Evolutionary conservation across 2,888 invertebrate species (phyloP), one percentile per base, ranked within the genome.

Genomic region (Eristalinus aeneus): DNA sequence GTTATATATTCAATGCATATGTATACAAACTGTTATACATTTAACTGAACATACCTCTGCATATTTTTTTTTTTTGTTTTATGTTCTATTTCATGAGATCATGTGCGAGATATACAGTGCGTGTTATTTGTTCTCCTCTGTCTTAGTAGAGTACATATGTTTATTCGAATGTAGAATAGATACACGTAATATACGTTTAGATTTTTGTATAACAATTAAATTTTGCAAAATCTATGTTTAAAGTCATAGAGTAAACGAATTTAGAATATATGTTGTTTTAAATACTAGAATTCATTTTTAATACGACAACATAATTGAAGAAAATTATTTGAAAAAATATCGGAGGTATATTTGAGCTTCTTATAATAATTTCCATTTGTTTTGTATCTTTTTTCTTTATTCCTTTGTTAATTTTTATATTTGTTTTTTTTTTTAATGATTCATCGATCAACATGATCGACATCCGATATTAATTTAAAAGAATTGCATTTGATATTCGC

Each of bases 41-140:
- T 73, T 85, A 85, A 76, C 84, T 80, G 58, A 84, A 85, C 79
- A 85, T 85, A 76, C 84, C 84, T 85, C 84, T 85, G 80, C 84
- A 85, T 85, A 85, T 85, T 85, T 85, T 85, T 80, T 73, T 72
- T 71, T 53, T 71, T 53, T 61, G 67, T 36, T 36, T 39, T 3
- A 5, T 46, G 46, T 46, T 46, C n/a, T 16, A 2, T 16, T 68
- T 72, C 76, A 76, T 63, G 61, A 39, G 56, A 65, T 85, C 84
- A 84, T 80, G 22, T 53, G n/a, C 27, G 27, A 27, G 27, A 27
- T 27, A 60, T 68, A 74, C 53, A 64, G 58, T 74, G 72, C 71
- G 63, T 60, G 63, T 77, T 63, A 68, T 72, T 58, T 23, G 56
- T 69, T 73, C 73, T 56, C 12, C 27, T 72, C 22, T 60, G 34